These are phyloP conservation scores for Merluccius polli DNA, from an alignment of 2,797 vertebrate genomes.

Conservation along the genomic window DNA sequence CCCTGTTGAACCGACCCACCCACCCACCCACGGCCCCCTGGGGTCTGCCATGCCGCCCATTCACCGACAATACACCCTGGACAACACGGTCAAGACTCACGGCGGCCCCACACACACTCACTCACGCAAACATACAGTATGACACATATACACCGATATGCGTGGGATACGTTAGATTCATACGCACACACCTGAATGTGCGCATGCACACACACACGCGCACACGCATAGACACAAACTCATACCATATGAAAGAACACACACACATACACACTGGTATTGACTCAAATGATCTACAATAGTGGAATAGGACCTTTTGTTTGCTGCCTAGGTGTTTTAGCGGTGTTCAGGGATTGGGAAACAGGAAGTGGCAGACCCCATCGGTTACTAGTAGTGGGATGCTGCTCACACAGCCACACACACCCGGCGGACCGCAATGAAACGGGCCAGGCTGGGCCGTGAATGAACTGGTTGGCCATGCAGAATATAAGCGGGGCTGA, in stretches of 20 bases:
- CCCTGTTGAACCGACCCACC: no score
- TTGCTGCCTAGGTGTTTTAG: no score
- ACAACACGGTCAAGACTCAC: no score
- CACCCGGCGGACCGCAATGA: constrained; percentile 47
- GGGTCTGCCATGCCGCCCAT: not conserved
- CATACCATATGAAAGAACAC: no score
- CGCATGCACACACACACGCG: not conserved
- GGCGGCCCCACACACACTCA: no score
- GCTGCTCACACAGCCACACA: constrained; percentile 39
- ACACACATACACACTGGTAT: no score
- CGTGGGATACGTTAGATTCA: not conserved
- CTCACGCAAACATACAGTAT: no score
- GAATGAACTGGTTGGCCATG: constrained; percentile 26
- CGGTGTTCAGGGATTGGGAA: not conserved
- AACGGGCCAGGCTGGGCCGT: constrained; percentile 49
- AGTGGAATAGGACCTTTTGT: no score
- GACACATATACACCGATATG: no score
- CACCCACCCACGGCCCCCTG: not conserved
- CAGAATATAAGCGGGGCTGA: constrained; percentile 18
- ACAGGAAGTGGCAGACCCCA: constrained; percentile 49
- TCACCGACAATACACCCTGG: not conserved
- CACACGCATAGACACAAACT: no score
- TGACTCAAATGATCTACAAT: no score
- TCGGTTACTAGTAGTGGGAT: constrained; percentile 40
- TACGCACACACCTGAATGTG: not conserved